Evolutionary conservation across 2,113 vertebrate species (phyloP).

Genomic region (Rhinichthys klamathensis): DNA sequence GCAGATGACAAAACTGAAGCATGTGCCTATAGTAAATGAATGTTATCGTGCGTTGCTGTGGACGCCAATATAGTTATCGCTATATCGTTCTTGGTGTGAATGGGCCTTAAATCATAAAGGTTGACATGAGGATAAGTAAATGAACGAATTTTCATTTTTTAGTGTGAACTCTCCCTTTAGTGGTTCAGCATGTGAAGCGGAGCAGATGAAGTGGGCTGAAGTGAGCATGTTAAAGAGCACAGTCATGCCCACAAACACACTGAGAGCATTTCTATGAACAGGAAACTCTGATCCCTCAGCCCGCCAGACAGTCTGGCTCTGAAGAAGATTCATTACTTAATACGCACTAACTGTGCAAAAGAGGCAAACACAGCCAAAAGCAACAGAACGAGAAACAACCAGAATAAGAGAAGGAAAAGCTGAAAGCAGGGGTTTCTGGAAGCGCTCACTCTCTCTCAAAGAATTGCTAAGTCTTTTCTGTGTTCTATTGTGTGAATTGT

Average conservation of each 20-base stretch:
- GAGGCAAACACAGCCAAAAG: neutral
- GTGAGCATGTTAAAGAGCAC: slow-evolving; percentile 6
- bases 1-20: too few relatives aligned
- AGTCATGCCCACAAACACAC: slow-evolving; percentile 11
- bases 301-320: slow-evolving; percentile 17
- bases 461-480: neutral
- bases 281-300: slow-evolving; percentile 15
- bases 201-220: neutral
- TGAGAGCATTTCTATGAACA: slow-evolving; percentile 25
- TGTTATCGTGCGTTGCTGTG: too few relatives aligned
- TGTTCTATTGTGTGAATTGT: neutral
- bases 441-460: neutral
- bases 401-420: neutral
- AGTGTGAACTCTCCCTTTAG: neutral
- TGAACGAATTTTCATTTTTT: neutral
- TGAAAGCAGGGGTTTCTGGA: neutral
- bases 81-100: too few relatives aligned
- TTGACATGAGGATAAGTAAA: neutral
- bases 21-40: too few relatives aligned
- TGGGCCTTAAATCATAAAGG: neutral
- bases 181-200: neutral
- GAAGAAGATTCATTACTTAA: slow-evolving; percentile 20
- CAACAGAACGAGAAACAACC: neutral
- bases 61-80: too few relatives aligned
- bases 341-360: slow-evolving; percentile 35